These are phyloP conservation scores for Motacilla alba DNA, from an alignment of 2,113 vertebrate species.

Conservation along the genomic window DNA sequence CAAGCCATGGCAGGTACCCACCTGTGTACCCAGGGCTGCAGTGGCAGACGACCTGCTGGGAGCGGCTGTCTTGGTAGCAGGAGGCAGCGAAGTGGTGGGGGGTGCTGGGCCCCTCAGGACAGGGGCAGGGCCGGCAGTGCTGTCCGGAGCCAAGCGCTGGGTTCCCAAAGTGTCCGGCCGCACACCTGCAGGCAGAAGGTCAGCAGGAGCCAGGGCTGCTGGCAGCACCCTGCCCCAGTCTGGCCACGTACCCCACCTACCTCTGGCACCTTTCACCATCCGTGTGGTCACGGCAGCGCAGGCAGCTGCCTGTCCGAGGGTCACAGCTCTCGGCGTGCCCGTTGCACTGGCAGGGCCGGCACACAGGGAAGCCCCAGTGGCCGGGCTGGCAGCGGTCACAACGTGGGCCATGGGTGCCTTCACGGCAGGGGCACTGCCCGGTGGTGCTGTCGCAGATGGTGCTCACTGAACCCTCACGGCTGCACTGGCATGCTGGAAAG, in stretches of 20 bases:
- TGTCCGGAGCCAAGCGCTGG: slow-evolving; percentile 79
- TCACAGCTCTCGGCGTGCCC: slow-evolving; percentile 86
- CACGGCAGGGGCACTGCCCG: slow-evolving; percentile 87
- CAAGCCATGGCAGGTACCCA: background rate
- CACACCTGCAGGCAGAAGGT: slow-evolving; percentile 73
- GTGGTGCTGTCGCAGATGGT: slow-evolving; percentile 81
- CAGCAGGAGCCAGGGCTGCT: background rate
- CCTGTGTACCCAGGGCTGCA: slow-evolving; percentile 93
- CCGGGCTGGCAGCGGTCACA: slow-evolving; percentile 87
- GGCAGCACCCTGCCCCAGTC: background rate
- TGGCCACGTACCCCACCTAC: slow-evolving; percentile 39
- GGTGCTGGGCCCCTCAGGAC: slow-evolving; percentile 87
- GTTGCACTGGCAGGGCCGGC: slow-evolving; percentile 87
- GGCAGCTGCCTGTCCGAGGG: slow-evolving; percentile 81
- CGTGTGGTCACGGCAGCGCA: slow-evolving; percentile 86
- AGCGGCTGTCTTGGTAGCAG: slow-evolving; percentile 89
- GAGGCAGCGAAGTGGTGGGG: slow-evolving; percentile 87
- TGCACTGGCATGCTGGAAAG: slow-evolving; percentile 87
- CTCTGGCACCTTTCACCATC: slow-evolving; percentile 89
- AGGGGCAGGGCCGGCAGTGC: slow-evolving; percentile 92
- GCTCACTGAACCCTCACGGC: slow-evolving; percentile 81
- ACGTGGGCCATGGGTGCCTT: slow-evolving; percentile 82
- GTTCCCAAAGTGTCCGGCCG: slow-evolving; percentile 87
- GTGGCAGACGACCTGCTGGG: slow-evolving; percentile 86
- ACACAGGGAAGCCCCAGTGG: slow-evolving; percentile 94